Evolutionary conservation across 2,797 vertebrate genomes (phyloP).

Genomic region (Trichosurus vulpecula): DNA sequence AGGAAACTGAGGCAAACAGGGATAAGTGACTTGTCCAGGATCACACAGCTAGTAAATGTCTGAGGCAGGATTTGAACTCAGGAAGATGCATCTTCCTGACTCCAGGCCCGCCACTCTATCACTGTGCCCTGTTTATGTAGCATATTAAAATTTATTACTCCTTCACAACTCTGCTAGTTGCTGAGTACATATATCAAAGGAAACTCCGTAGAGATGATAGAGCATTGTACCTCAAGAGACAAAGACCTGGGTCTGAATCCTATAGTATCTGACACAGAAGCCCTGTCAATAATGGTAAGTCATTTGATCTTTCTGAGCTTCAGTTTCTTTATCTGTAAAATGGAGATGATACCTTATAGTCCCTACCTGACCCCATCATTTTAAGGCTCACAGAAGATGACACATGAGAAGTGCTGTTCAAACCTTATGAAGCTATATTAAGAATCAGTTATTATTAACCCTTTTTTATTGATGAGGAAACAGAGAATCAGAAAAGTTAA

Average conservation of each 20-base stretch:
- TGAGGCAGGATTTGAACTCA: neutral
- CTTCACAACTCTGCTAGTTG: neutral
- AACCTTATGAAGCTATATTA: neutral
- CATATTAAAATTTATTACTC: neutral
- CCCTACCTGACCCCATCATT: neutral
- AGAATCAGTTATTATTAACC: neutral
- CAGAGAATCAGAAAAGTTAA: neutral
- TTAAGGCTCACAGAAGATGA: no score
- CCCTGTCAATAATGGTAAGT: neutral
- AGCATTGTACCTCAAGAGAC: neutral
- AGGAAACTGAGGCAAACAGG: neutral
- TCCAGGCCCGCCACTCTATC: neutral
- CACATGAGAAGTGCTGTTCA: neutral
- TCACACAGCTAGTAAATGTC: no score
- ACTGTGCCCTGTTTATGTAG: neutral
- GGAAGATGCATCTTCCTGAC: neutral
- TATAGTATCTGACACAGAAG: neutral
- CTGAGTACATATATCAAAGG: neutral
- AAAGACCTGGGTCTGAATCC: neutral
- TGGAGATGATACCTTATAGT: neutral
- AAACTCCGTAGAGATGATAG: neutral
- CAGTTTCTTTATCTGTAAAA: neutral
- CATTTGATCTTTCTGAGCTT: neutral
- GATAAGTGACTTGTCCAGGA: no score
- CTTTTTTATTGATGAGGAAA: conserved; percentile 1